These are phyloP conservation scores for Uloborus plumipes DNA, from an alignment of 2,888 invertebrate species.

Conservation along the genomic window DNA sequence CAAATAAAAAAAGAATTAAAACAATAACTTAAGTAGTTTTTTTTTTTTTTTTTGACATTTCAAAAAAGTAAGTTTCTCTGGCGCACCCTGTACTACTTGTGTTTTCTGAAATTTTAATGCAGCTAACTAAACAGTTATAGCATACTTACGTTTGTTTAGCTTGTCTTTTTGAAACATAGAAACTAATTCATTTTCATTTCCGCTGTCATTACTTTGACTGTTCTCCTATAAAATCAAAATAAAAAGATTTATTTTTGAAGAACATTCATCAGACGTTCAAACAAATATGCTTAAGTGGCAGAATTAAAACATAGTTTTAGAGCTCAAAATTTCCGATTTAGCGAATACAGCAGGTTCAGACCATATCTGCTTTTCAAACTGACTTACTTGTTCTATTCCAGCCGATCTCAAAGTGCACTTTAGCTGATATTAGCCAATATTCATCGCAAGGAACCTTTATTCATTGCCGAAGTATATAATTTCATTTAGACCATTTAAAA, in stretches of 20 bases:
- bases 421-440: no score
- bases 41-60: no score
- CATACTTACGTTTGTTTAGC: constrained; percentile 42
- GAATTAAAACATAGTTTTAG: background rate
- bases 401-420: no score
- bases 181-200: constrained; percentile 53
- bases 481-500: no score
- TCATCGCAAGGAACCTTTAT: no score
- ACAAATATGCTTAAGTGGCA: background rate
- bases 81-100: no score
- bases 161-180: constrained; percentile 56
- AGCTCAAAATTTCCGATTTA: background rate
- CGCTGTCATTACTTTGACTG: constrained; percentile 46
- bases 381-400: no score
- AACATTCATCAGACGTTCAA: background rate
- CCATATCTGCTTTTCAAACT: background rate
- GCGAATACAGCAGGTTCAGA: background rate
- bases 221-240: constrained; percentile 40
- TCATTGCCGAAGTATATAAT: no score
- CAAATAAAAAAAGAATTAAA: no score
- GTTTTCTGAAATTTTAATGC: no score
- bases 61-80: no score
- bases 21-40: no score
- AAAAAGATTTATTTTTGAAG: background rate
- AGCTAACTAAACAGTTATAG: background rate